Conservation (phyloP, 2,113 vertebrate genomes). For the Neodontobutis hainanensis region DNA sequence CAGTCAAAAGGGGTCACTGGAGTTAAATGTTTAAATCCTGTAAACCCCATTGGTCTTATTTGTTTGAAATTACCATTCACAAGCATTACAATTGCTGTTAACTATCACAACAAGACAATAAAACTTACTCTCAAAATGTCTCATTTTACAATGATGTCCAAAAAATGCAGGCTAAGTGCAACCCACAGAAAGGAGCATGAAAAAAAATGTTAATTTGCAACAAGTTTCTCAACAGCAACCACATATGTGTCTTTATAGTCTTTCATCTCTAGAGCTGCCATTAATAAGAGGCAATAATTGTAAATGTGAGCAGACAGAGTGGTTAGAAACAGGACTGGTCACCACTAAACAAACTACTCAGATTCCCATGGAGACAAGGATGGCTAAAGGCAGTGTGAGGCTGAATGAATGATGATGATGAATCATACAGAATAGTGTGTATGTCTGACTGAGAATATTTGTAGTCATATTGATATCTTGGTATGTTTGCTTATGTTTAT, state of each 20-base stretch:
- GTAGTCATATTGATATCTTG: conserved; percentile 25
- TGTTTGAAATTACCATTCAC: conserved; percentile 64
- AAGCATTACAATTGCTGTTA: conserved; percentile 67
- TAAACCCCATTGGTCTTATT: conserved; percentile 50
- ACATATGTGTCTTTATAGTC: conserved; percentile 46
- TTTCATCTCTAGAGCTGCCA: conserved; percentile 52
- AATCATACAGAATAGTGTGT: conserved; percentile 26
- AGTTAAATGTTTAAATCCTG: conserved; percentile 41
- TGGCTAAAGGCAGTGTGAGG: conserved; percentile 34
- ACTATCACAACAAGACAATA: conserved; percentile 66
- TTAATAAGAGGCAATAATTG: conserved; percentile 49
- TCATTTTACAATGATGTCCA: conserved; percentile 47
- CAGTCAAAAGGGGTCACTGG: conserved; percentile 7
- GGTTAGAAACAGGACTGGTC: conserved; percentile 53
- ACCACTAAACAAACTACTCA: conserved; percentile 63
- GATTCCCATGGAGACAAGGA: conserved; percentile 49
- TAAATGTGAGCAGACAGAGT: conserved; percentile 62
- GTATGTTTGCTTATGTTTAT: conserved; percentile 30
- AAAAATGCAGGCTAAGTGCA: conserved; percentile 34
- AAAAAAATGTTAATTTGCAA: conserved; percentile 58
- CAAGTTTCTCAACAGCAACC: conserved; percentile 52
- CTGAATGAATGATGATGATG: conserved; percentile 46
- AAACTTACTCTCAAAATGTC: conserved; percentile 67
- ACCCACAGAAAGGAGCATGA: conserved; percentile 19
- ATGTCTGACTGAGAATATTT: conserved; percentile 34